Base-by-base conservation (phyloP, 2,888 invertebrate genomes). In the Microplitis manilae region DNA sequence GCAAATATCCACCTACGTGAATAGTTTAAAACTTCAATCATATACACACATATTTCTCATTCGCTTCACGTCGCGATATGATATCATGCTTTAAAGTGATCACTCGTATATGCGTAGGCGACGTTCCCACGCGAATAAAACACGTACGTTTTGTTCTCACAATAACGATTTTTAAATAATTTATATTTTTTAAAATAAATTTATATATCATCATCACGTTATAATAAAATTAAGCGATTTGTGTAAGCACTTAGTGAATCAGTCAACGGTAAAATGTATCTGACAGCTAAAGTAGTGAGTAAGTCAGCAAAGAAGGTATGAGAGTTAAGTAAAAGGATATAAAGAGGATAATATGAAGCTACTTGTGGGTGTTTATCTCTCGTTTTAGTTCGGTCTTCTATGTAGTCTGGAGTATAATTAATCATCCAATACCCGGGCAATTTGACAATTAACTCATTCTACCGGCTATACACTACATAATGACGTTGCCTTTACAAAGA, bases 381-480 rank as follows among this genome's bases (percentile, higher is more conserved):
- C 30, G 30, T 30, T 30, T 30, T 30, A 30, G 30, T 30, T 30
- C 50, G 13, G 50, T 50, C 50, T 50, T 50, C 50, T 13, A 8
- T 50, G 4, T 50, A 50, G 50, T 59, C 39, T 9, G 38, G 39
- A 72, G 20, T 41, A 13, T 50, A 40, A 73, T 73, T 50, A 65
- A 73, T 73, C 73, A 73, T 67, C 50, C 17, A 73, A 59, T 67
- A 6, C 40, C 67, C 9, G 15, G 59, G 67, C 50, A 59, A 73
- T 73, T 30, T 41, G 67, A 67, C 73, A 67, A 67, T 73, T 67
- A 73, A 67, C 67, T 67, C 13, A 50, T 50, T 15, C 67, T 30
- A 30, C 30, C 30, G 30, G 30, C 30, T 30, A 30, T 30, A 30
- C 30, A 30, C 30, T 30, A 17, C 39, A 73, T 60, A 64, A 73